Evolutionary conservation across 1,140 invertebrate species (phyloP).

Genomic region (Papilio helenus): DNA sequence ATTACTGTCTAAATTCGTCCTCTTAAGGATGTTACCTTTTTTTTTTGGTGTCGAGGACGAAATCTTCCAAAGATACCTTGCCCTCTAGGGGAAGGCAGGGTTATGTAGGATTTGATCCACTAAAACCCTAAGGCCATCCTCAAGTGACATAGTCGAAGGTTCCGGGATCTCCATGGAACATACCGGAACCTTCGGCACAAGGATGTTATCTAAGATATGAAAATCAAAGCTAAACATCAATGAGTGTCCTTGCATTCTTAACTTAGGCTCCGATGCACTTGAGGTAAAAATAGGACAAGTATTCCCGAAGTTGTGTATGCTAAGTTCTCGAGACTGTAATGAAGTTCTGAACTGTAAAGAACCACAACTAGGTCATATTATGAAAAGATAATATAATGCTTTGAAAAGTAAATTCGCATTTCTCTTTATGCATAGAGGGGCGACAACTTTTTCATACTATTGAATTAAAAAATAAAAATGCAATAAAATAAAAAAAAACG

Average conservation of each 20-base stretch:
- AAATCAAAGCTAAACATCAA: not conserved
- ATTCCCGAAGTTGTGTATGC: not conserved
- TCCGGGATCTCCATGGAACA: no score
- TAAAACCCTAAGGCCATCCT: no score
- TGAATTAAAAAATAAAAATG: not conserved
- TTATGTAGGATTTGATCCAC: no score
- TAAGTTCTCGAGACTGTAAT: slow-evolving; percentile 24
- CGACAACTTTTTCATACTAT: slow-evolving; percentile 1
- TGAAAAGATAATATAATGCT: slow-evolving; percentile 17
- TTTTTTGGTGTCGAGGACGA: no score
- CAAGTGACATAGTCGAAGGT: no score
- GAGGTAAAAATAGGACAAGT: slow-evolving; percentile 6
- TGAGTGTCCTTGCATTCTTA: not conserved
- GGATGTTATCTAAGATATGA: not conserved
- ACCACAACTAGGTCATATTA: slow-evolving; percentile 27
- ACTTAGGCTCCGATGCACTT: not conserved
- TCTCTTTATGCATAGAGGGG: not conserved
- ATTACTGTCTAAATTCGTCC: no score
- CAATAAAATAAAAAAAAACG: not conserved
- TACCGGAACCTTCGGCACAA: no score
- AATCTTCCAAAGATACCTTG: no score
- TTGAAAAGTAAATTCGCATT: slow-evolving; percentile 6
- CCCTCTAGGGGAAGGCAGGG: no score
- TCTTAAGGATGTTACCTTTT: no score
- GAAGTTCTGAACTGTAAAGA: slow-evolving; percentile 13